Percentiles rank a stretch among this genome's conserved stretches.
Conservation (phyloP, 92 coral and sea anemone species). For the Siderastrea radians region DNA sequence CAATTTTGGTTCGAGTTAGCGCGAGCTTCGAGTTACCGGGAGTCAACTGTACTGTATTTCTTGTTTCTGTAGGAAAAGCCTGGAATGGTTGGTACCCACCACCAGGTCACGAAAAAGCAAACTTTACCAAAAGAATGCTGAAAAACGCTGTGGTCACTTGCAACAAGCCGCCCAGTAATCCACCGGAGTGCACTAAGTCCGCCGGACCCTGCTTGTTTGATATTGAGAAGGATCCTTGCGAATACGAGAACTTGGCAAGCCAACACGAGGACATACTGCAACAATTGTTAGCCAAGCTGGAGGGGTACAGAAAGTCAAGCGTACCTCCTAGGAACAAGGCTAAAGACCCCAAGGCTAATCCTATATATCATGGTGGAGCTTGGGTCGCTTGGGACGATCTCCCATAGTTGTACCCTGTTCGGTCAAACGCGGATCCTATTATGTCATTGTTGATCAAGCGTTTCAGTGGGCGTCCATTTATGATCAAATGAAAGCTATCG, state of each 20-base stretch:
- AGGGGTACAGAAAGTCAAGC: conserved; percentile 78
- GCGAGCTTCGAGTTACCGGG: too few relatives aligned
- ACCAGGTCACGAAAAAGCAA: conserved; percentile 65
- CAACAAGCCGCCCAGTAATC: conserved; percentile 57
- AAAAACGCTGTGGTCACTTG: conserved; percentile 85
- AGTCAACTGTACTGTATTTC: too few relatives aligned
- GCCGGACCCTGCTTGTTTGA: conserved; percentile 84
- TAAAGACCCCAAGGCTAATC: conserved; percentile 75
- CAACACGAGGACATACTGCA: conserved; percentile 61
- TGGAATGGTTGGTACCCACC: conserved; percentile 91
- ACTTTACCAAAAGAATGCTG: conserved; percentile 47
- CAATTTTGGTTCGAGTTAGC: too few relatives aligned
- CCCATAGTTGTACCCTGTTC: background rate
- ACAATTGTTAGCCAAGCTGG: conserved; percentile 70
- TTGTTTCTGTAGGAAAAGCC: conserved; percentile 38
- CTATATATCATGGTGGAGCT: conserved; percentile 70
- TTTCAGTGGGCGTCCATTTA: too few relatives aligned
- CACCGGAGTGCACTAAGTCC: conserved; percentile 56
- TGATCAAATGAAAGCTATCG: too few relatives aligned
- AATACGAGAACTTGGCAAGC: conserved; percentile 77
- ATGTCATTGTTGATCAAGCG: too few relatives aligned
- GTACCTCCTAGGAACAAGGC: conserved; percentile 68
- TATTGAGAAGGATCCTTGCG: conserved; percentile 80
- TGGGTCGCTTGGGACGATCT: conserved; percentile 78
- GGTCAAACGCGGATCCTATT: too few relatives aligned